A percentile compares a stretch with the other conserved stretches of the same genome.
These are phyloP conservation scores for Xestia xanthographa DNA, from an alignment of 2,888 invertebrate species.

Conservation along the genomic window DNA sequence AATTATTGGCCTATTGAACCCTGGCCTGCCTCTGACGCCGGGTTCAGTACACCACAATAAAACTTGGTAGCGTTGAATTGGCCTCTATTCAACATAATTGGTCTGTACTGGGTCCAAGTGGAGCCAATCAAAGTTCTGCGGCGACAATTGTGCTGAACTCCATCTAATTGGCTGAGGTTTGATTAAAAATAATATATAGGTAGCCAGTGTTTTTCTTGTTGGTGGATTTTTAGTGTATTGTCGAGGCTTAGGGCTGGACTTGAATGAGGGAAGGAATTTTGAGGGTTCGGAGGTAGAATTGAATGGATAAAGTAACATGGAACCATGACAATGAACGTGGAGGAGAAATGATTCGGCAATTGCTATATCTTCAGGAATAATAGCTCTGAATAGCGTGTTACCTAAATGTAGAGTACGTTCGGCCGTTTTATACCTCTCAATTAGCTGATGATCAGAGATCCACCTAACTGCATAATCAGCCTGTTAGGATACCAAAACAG, in stretches of 20 bases:
- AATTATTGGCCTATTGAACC: slow-evolving; percentile 87
- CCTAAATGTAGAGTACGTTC: background rate
- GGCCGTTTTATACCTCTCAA: background rate
- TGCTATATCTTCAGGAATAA: background rate
- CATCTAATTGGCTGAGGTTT: slow-evolving; percentile 84
- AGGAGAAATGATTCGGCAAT: background rate
- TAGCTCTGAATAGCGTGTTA: background rate
- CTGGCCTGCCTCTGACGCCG: slow-evolving; percentile 84
- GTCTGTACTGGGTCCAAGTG: slow-evolving; percentile 78
- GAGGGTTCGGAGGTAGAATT: slow-evolving; percentile 1
- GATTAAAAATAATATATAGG: slow-evolving; percentile 74
- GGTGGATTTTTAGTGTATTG: slow-evolving; percentile 30
- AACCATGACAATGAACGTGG: no score
- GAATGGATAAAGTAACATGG: background rate
- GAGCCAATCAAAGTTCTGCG: slow-evolving; percentile 87
- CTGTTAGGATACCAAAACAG: background rate
- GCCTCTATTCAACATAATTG: slow-evolving; percentile 88
- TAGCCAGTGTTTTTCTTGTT: slow-evolving; percentile 59
- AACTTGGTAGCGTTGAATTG: slow-evolving; percentile 85
- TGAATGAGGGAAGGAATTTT: background rate
- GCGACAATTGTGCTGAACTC: slow-evolving; percentile 79
- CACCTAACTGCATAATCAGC: background rate
- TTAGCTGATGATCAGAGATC: background rate
- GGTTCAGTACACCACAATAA: slow-evolving; percentile 81
- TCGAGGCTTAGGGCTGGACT: slow-evolving; percentile 20